A percentile compares a stretch with the other conserved stretches of the same genome.
These are phyloP conservation scores for Diphyllodes magnificus DNA, from an alignment of 2,113 vertebrate genomes.

Conservation along the genomic window DNA sequence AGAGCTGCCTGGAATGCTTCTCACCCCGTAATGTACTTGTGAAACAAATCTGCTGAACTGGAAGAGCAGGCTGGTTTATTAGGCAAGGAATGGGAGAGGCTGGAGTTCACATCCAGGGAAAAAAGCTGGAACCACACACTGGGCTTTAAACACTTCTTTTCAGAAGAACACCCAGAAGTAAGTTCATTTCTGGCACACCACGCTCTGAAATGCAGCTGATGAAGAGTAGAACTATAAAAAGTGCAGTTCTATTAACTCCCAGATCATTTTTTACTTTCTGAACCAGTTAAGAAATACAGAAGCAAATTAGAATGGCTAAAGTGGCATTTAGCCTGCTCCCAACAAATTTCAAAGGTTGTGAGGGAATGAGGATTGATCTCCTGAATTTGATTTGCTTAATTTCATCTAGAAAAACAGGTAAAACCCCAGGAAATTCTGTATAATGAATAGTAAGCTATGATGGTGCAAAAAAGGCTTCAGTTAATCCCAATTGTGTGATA, in stretches of 20 bases:
- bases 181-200: not conserved
- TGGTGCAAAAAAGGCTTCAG: not conserved
- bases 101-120: not conserved
- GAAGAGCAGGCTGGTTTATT: not conserved
- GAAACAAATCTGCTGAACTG: slow-evolving; percentile 9
- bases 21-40: not conserved
- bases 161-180: not conserved
- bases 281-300: not conserved
- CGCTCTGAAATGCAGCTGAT: not conserved
- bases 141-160: not conserved
- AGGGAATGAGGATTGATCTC: not conserved
- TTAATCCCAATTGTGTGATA: not conserved
- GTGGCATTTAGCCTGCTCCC: not conserved
- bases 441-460: not conserved
- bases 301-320: not conserved
- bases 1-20: not conserved
- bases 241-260: not conserved
- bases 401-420: not conserved
- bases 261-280: not conserved
- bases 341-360: not conserved
- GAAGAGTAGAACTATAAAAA: not conserved
- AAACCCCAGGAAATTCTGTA: not conserved
- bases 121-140: not conserved
- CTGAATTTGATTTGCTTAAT: not conserved
- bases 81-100: not conserved